Evolutionary conservation across 2,113 vertebrate genomes (phyloP), one percentile per base, ranked within the genome.

Genomic region (Oncorhynchus masou): DNA sequence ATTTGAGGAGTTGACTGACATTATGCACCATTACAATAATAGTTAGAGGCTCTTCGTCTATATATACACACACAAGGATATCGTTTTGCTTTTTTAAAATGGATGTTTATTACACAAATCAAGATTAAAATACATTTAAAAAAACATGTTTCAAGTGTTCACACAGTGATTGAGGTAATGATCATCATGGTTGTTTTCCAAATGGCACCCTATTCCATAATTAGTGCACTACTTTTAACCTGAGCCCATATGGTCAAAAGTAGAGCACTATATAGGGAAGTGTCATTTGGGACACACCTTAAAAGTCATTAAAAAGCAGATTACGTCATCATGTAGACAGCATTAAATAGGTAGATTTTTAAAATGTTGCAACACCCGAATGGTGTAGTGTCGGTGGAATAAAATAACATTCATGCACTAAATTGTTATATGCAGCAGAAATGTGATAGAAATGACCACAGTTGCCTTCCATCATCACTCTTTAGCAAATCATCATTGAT

Each of bases 401-500:
- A 81, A 84, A 85, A 81, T 19, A 27, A 74, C 60, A 67, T 77
- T 78, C 59, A 59, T 25, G 15, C 8, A 11, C 48, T 24, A 25
- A 4, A 25, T 20, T 25, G 60, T 20, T 45, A 45, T 45, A n/a
- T 25, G 67, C 20, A 29, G 65, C 51, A 57, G 19, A 57, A 22
- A 22, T 75, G 48, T 15, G 5, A 72, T 12, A n/a, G n/a, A n/a
- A n/a, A n/a, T n/a, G n/a, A n/a, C n/a, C n/a, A n/a, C n/a, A n/a
- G n/a, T n/a, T n/a, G n/a, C n/a, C n/a, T n/a, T n/a, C n/a, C n/a
- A n/a, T n/a, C n/a, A n/a, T n/a, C n/a, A n/a, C n/a, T n/a, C 49
- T 59, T 57, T 59, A 45, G 31, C 5, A 69, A 68, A 71, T 5
- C 3, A n/a, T 88, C 77, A 85, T 73, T 67, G 82, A 20, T 86